Percentiles rank a stretch among this genome's conserved stretches.
These are phyloP conservation scores for Odobenus rosmarus DNA, from an alignment of 2,113 vertebrate genomes.

Conservation along the genomic window DNA sequence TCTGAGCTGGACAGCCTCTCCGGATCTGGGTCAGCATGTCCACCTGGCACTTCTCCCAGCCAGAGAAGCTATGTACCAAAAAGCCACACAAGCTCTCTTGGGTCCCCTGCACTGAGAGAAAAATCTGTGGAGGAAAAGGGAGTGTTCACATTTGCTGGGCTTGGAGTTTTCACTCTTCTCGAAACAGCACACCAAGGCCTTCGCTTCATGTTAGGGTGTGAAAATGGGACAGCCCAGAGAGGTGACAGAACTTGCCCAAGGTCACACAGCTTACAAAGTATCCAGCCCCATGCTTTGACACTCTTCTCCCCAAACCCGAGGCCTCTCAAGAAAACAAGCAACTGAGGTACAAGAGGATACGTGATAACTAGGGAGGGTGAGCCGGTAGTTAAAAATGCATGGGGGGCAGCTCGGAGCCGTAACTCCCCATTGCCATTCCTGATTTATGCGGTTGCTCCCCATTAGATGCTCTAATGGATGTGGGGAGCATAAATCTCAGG, in stretches of 20 bases:
- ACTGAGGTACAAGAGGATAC: not conserved
- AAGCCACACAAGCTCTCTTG: not conserved
- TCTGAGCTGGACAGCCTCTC: not conserved
- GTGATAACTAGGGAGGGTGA: not conserved
- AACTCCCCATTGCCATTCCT: not conserved
- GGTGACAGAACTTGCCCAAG: not conserved
- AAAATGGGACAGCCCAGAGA: constrained; percentile 36
- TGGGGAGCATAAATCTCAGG: constrained; percentile 78
- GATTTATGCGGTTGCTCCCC: constrained; percentile 63
- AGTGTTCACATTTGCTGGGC: not conserved
- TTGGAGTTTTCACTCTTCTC: not conserved
- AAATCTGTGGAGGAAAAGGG: not conserved
- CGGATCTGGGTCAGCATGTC: rapidly evolving
- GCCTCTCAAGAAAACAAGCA: not conserved
- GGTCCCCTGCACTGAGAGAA: not conserved
- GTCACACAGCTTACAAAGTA: constrained; percentile 12
- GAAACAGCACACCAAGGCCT: not conserved
- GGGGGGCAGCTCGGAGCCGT: not conserved
- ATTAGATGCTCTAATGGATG: constrained; percentile 72
- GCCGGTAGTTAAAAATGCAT: not conserved
- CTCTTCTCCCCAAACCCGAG: not conserved
- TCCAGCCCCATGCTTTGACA: not conserved
- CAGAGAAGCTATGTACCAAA: not conserved
- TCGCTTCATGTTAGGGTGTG: not conserved
- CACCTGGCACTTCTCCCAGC: not conserved